Base-by-base conservation (phyloP, 2,888 invertebrate genomes). In the Exocentrus adspersus region DNA sequence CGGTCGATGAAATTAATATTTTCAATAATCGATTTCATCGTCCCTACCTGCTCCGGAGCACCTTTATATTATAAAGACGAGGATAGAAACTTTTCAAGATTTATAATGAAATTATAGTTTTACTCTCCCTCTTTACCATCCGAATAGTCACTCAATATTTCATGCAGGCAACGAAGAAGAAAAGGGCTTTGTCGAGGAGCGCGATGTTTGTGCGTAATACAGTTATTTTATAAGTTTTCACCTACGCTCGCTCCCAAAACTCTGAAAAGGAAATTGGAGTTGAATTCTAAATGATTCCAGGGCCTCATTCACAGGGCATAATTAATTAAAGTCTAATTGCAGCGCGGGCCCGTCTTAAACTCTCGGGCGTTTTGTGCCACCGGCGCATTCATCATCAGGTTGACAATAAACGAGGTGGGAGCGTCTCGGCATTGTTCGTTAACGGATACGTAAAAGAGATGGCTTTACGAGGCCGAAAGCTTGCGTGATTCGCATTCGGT, bases 251-350 rank as follows among this genome's bases (percentile, higher is more conserved):
- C 63, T 62, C 67, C 65, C 68, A 68, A 69, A 72, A 73, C 70
- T 72, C 68, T 72, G 70, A 75, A 75, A n/a, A 71, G 75, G 73
- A 77, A 76, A 77, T 75, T 74, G 75, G 72, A 75, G 70, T 72
- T 45, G 71, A 74, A 74, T 71, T 74, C 71, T 73, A 74, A 74
- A 74, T 74, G 73, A 74, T 72, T 71, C 65, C 70, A 64, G 63
- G 58, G 68, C 60, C 75, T 76, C 79, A 80, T 82, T 82, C 81
- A 81, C 78, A 80, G 76, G 77, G 81, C 80, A 82, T 82, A 82
- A 82, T 82, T 82, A 82, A 82, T 82, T 82, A 82, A 81, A 82
- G 79, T 82, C 81, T 82, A 82, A 82, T 82, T 82, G 82, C 81
- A 77, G 77, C 79, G 78, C 75, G 75, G 68, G 77, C 76, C 74